Percentiles rank a stretch among this genome's conserved stretches.
These are phyloP conservation scores for Baryphthengus martii DNA, from an alignment of 2,113 vertebrate genomes.

Conservation along the genomic window DNA sequence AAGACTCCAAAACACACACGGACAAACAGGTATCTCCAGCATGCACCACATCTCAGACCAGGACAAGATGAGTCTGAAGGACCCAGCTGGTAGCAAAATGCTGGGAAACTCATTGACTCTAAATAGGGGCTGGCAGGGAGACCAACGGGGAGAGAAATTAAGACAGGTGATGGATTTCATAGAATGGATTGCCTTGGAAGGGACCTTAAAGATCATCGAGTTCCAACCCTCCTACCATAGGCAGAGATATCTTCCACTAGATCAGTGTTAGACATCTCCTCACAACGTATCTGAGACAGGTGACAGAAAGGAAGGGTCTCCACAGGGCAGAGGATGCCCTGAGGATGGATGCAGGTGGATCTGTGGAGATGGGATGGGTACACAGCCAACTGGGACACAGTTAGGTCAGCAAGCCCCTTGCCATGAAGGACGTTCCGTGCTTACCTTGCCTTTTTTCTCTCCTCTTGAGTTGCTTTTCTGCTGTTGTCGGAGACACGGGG, in stretches of 20 bases:
- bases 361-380: background rate
- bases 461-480: background rate
- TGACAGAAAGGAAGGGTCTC: background rate
- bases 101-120: background rate
- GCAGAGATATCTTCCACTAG: too few relatives aligned
- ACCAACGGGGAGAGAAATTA: background rate
- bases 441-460: background rate
- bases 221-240: too few relatives aligned
- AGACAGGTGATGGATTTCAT: too few relatives aligned
- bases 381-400: background rate
- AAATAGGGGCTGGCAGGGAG: background rate
- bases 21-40: background rate
- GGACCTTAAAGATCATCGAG: too few relatives aligned
- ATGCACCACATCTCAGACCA: fast-evolving
- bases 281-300: fast-evolving
- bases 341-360: background rate
- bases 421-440: fast-evolving
- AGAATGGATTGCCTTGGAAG: background rate
- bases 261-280: background rate
- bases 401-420: background rate
- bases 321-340: background rate
- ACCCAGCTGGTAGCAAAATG: background rate
- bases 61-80: background rate
- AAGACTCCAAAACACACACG: background rate
- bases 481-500: background rate